A percentile compares a stretch with the other conserved stretches of the same genome.
Conservation (phyloP, 2,113 vertebrate genomes). For the Neopipo cinnamomea region DNA sequence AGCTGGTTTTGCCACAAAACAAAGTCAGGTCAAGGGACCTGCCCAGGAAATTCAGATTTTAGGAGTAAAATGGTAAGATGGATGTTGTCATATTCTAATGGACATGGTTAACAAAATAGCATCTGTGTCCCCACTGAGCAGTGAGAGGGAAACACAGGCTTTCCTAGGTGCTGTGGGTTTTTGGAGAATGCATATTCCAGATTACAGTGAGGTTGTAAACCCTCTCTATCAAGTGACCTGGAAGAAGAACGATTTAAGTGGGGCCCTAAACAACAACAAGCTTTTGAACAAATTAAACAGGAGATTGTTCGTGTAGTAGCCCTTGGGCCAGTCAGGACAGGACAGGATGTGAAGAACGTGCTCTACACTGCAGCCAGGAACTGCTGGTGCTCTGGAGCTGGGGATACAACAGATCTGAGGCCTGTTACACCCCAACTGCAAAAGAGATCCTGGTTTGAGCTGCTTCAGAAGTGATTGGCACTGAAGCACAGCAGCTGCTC, state of each 20-base stretch:
- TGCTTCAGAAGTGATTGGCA: neutral
- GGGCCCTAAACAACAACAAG: neutral
- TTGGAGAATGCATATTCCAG: neutral
- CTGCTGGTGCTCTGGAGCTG: neutral
- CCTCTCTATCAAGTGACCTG: neutral
- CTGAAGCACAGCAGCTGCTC: neutral
- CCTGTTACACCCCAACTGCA: neutral
- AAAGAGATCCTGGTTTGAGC: neutral
- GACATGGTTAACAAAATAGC: neutral
- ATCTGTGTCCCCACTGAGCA: neutral
- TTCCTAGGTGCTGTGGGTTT: neutral
- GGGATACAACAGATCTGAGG: too few relatives aligned
- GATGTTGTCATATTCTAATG: neutral
- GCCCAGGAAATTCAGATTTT: neutral
- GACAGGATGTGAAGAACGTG: neutral
- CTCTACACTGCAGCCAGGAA: neutral
- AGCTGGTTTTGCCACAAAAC: neutral
- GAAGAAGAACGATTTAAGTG: neutral
- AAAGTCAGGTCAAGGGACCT: neutral
- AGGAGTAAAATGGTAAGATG: neutral
- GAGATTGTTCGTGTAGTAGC: neutral
- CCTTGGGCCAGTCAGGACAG: neutral
- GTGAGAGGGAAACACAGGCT: neutral
- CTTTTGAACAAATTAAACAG: neutral
- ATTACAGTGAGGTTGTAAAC: neutral